Base-by-base conservation (phyloP, 2,113 vertebrate genomes). In the Gallinago undulata region DNA sequence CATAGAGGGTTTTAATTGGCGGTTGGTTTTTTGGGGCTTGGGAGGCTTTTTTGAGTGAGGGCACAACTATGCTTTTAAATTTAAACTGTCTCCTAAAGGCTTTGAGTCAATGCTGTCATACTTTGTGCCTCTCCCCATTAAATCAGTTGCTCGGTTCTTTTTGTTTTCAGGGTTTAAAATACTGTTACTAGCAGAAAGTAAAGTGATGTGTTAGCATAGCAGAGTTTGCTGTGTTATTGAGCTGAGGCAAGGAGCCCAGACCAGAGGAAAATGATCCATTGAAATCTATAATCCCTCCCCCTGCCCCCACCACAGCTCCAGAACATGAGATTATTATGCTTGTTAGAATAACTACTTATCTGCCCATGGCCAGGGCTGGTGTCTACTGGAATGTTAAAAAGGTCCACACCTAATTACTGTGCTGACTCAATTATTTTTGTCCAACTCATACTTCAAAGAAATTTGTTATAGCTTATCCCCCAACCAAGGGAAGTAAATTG, bases 221-320 rank as follows among this genome's bases (percentile, higher is more conserved):
- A 64, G 84, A 90, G 33, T 83, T 43, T 93, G 89, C 96, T 90
- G 74, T 30, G 31, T 74, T 96, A 95, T 75, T 67, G 24, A 60
- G 41, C 90, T 92, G 93, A 82, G 92, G 96, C 91, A 97, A 77
- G 67, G 28, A 97, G 96, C 91, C 95, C 94, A 93, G 91, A 78
- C 78, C 43, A 41, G 41, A 74, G 66, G 66, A 87, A 74, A 87
- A 80, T 18, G 53, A 66, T 64, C 51, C 25, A 56, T 24, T 74
- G 94, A 63, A 93, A 94, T 79, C 84, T 87, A n/a, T n/a, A 93
- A 78, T 76, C 68, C 66, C 77, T 64, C 64, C 43, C 50, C 37
- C 21, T 78, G 43, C 55, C 81, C 73, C 72, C 76, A 37, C 60
- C 45, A 53, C 77, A 78, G 69, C 57, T 91, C 67, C 75, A 95